These are phyloP conservation scores for Alfaro cultratus DNA, from an alignment of 2,797 vertebrate species.

Conservation along the genomic window DNA sequence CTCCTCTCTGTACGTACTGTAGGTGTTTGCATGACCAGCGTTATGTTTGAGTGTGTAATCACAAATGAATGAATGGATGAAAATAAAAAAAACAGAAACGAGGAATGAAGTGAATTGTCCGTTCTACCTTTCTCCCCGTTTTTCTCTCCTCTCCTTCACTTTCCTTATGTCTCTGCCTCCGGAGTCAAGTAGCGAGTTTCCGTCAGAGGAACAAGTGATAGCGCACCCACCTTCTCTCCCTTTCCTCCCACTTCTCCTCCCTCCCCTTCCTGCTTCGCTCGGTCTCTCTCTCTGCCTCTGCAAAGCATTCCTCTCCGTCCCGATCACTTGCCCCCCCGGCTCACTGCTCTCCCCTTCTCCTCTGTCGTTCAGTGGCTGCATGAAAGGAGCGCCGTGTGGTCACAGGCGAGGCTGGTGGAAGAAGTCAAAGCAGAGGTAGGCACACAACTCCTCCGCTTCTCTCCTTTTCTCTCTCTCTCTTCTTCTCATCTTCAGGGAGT, in stretches of 20 bases:
- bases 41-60: constrained; percentile 21
- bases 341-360: constrained; percentile 70
- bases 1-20: constrained; percentile 40
- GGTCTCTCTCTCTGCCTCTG: constrained; percentile 60
- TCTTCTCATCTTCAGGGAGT: constrained; percentile 63
- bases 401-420: constrained; percentile 80
- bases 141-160: constrained; percentile 40
- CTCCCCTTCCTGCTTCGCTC: constrained; percentile 64
- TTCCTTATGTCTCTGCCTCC: constrained; percentile 66
- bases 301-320: constrained; percentile 76
- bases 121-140: constrained; percentile 13
- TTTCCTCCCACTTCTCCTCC: constrained; percentile 66
- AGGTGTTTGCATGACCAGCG: constrained; percentile 37
- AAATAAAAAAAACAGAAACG: constrained; percentile 27
- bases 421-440: constrained; percentile 93
- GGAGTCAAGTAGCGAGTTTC: constrained; percentile 76
- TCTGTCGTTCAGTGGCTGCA: constrained; percentile 85
- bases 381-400: constrained; percentile 83
- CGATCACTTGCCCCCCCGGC: constrained; percentile 67
- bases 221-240: constrained; percentile 67
- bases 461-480: constrained; percentile 15
- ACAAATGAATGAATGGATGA: constrained; percentile 18
- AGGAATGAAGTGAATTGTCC: constrained; percentile 40
- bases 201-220: constrained; percentile 80
- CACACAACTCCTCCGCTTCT: constrained; percentile 10